phyloP scores from a whole-genome alignment of 2,797 vertebrate species.

The Nasua narica region DNA sequence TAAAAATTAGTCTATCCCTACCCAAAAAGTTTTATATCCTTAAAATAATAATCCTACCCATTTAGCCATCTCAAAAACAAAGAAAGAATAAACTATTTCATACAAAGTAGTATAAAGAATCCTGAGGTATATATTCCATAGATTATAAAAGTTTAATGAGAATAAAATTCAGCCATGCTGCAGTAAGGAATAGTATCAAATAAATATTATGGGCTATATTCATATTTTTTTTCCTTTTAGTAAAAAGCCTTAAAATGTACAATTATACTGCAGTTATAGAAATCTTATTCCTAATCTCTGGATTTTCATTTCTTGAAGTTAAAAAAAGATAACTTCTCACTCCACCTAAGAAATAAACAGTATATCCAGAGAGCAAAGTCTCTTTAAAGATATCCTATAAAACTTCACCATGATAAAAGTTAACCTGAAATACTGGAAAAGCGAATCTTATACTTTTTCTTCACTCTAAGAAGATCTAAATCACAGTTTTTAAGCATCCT shows the following conservation, averaged over 20 bases:
- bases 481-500: neutral
- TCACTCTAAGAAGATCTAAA: neutral
- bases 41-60: neutral
- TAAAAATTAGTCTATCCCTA: neutral
- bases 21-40: neutral
- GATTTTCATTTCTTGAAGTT: conserved; percentile 24
- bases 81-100: neutral
- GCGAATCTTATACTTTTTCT: neutral
- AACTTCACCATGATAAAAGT: neutral
- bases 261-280: neutral
- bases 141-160: neutral
- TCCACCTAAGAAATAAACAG: neutral
- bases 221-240: neutral
- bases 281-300: neutral
- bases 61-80: neutral
- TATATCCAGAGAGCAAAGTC: neutral
- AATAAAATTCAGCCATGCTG: conserved; percentile 12
- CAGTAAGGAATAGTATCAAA: neutral
- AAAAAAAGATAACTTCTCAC: neutral
- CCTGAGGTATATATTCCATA: neutral
- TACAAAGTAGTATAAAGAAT: neutral
- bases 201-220: neutral
- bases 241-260: neutral
- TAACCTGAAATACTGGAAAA: neutral
- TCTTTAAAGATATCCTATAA: neutral